These are phyloP conservation scores for Cyprinodon brontotheroides DNA, from an alignment of 2,113 vertebrate species.

Conservation along the genomic window DNA sequence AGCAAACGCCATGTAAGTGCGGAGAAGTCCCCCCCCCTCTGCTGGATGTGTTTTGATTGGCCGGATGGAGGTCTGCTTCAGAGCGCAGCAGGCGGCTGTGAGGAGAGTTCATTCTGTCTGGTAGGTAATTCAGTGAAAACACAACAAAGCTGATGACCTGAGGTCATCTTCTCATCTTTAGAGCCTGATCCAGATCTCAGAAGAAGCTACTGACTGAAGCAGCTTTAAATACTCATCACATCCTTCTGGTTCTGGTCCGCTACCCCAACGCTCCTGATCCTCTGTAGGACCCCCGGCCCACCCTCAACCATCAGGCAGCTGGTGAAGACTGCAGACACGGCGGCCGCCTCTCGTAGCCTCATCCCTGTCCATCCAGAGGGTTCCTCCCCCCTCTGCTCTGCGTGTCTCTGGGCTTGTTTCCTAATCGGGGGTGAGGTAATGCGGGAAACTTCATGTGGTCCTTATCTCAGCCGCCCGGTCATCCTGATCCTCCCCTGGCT, in stretches of 20 bases:
- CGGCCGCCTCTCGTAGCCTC: conserved; percentile 5
- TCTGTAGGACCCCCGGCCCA: conserved; percentile 11
- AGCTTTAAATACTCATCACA: conserved; percentile 29
- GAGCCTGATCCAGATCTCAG: background rate
- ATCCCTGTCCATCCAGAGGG: conserved; percentile 26
- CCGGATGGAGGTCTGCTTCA: too few species aligned
- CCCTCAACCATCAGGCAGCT: background rate
- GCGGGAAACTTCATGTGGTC: conserved; percentile 62
- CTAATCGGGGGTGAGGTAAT: conserved; percentile 72
- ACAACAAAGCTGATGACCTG: conserved; percentile 5
- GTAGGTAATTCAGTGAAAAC: background rate
- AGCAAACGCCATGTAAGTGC: conserved; percentile 7
- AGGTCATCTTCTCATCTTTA: conserved; percentile 31
- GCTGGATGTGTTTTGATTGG: too few species aligned
- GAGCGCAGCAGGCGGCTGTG: background rate
- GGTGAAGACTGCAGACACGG: background rate
- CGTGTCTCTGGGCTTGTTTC: conserved; percentile 54
- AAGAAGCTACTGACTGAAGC: background rate
- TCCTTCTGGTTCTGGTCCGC: background rate
- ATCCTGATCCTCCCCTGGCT: conserved; percentile 71
- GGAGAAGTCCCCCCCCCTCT: background rate
- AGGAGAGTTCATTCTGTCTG: conserved; percentile 4
- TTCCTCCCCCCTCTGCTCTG: conserved; percentile 35
- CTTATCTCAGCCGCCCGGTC: conserved; percentile 74
- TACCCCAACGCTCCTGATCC: conserved; percentile 11